These are phyloP conservation scores for Heliconius ismenius DNA, from an alignment of 2,888 invertebrate species.

Conservation along the genomic window DNA sequence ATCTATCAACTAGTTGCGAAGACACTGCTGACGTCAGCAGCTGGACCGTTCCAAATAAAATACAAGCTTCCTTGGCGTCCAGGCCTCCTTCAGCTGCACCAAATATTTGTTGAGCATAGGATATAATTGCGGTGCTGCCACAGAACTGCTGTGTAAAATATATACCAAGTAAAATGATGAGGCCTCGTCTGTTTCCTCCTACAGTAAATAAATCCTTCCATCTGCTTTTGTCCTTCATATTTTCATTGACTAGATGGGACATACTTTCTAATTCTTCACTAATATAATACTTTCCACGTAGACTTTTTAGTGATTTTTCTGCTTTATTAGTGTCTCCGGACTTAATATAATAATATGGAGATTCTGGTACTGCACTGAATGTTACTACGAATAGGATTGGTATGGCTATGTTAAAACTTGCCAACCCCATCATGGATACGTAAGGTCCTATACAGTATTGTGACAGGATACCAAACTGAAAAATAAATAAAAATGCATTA, in stretches of 20 bases:
- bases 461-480: slow-evolving; percentile 81
- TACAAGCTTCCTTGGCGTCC: slow-evolving; percentile 75
- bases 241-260: slow-evolving; percentile 77
- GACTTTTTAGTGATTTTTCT: slow-evolving; percentile 77
- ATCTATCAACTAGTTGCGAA: slow-evolving; percentile 82
- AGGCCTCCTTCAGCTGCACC: slow-evolving; percentile 73
- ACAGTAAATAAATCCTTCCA: slow-evolving; percentile 75
- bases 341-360: slow-evolving; percentile 83
- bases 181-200: slow-evolving; percentile 79
- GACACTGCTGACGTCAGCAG: slow-evolving; percentile 80
- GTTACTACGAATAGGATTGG: slow-evolving; percentile 81
- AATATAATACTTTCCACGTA: slow-evolving; percentile 81
- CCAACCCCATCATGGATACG: slow-evolving; percentile 79
- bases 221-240: slow-evolving; percentile 76
- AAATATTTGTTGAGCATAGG: slow-evolving; percentile 84
- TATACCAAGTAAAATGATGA: slow-evolving; percentile 82
- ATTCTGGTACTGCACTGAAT: slow-evolving; percentile 84
- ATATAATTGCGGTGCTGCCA: slow-evolving; percentile 82
- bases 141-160: slow-evolving; percentile 84
- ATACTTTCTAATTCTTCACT: slow-evolving; percentile 80
- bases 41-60: slow-evolving; percentile 79
- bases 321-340: slow-evolving; percentile 78
- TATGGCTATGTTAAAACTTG: slow-evolving; percentile 80
- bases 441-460: slow-evolving; percentile 83
- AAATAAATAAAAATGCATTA: slow-evolving; percentile 45